Base-by-base conservation (phyloP, 2,113 vertebrate species). In the Dolichallabes microphthalmus region DNA sequence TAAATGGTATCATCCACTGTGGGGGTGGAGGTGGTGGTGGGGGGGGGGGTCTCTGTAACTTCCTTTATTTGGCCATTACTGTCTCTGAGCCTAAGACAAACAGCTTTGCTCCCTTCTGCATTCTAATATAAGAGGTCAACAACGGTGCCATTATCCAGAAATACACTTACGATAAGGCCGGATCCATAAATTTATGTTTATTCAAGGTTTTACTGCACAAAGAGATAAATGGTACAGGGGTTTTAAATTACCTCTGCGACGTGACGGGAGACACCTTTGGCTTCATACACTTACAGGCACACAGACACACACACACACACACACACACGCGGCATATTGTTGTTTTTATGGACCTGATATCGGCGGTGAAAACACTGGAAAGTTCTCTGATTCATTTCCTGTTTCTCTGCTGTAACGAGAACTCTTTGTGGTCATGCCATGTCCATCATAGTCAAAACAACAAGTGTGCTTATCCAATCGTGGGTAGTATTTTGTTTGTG, bases 361-460 rank as follows among this genome's bases (percentile, higher is more conserved):
- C 52, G 39, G 83, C 66, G 63, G 93, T 91, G 89, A 90, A 89
- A 91, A 92, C 90, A 88, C 90, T 90, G 90, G 90, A 92, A 92
- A 89, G 91, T 91, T 90, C 52, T 57, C 88, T 88, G 91, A 92
- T 87, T 88, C 73, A 66, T 89, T 88, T 91, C 88, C 91, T 89
- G 89, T 79, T 88, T 89, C 87, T 82, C 86, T 86, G 86, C 89
- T 89, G 86, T 84, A 88, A 89, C 87, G 71, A 90, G 91, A 91
- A 90, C 85, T 92, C 92, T 93, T 92, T 92, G 91, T 91, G 93
- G 92, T 93, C 93, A 91, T 91, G 92, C 92, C 92, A 91, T 94
- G 92, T 93, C 92, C 92, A 94, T 94, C 91, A 93, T 90, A 93
- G 91, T 93, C 92, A 94, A 93, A 93, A 93, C 93, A 94, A 94